Evolutionary conservation across 1,140 invertebrate species (phyloP), one percentile per base, ranked within the genome.

Genomic region (Drosophila lowei): DNA sequence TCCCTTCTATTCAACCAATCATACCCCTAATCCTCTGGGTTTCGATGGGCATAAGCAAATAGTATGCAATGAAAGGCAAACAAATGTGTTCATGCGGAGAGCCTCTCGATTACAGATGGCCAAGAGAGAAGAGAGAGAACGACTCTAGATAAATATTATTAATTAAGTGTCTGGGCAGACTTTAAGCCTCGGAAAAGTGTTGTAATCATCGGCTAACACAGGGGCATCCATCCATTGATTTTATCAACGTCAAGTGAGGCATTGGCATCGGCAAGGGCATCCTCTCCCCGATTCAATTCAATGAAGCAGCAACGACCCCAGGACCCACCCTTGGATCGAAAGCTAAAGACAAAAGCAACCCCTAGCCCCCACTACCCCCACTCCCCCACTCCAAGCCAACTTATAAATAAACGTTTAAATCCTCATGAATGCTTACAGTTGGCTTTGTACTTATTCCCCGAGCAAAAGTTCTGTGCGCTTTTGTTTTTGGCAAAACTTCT

Each of bases 381-480:
- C 9, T 34, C 18, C 34, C 44, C n/a, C 48, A 50, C 56, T 28
- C 5, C 4, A 13, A 13, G 5, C 44, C 38, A 52, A 56, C 63
- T 88, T 88, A 88, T 88, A 88, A 89, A 88, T 88, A 88, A 88
- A 79, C 83, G 83, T 83, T 88, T 88, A 86, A 86, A 70, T 86
- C 83, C 83, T 80, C 83, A 81, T 86, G 83, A 86, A 88, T 86
- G 81, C 81, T 86, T 88, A 88, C 83, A 86, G 83, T 86, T 88
- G 81, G 77, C 70, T 86, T 85, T 80, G 86, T 80, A 68, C 73
- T 53, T 60, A 13, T 38, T 38, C 34, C 34, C 4, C 11, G 49
- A 28, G 50, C 42, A 53, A 65, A 73, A 65, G 60, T 65, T 81
- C 65, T 79, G 34, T 38, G 55, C 76, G 79, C 80, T 86, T 88